These are phyloP conservation scores for Gryon sp. DNA, from an alignment of 1,140 invertebrate species.

Conservation along the genomic window DNA sequence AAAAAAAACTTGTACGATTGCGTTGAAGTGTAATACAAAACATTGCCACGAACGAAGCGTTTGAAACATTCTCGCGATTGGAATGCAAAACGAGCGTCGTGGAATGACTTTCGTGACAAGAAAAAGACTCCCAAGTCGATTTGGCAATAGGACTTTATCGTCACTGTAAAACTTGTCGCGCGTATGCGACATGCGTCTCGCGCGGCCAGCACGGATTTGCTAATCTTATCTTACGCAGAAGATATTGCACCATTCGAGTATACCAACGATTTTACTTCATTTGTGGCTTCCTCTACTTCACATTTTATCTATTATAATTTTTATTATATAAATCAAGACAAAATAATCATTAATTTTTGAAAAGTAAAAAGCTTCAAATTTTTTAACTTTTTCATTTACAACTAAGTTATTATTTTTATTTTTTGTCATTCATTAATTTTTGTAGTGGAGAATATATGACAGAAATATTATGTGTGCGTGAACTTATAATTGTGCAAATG, in stretches of 20 bases:
- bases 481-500: conserved; percentile 32
- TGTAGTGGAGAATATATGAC: conserved; percentile 1
- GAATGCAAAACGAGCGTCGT: conserved; percentile 54
- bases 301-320: too few species aligned
- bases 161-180: conserved; percentile 58
- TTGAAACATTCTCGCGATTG: conserved; percentile 29
- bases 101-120: conserved; percentile 47
- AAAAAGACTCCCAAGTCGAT: conserved; percentile 57
- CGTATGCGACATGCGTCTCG: conserved; percentile 62
- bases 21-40: conserved; percentile 25
- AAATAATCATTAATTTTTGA: too few species aligned
- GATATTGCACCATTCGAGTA: conserved; percentile 61
- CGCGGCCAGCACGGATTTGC: conserved; percentile 57
- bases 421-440: neutral
- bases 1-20: neutral
- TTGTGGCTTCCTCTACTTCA: conserved; percentile 40
- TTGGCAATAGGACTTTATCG: conserved; percentile 63
- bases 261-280: conserved; percentile 33
- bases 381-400: too few species aligned
- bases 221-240: conserved; percentile 63
- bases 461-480: conserved; percentile 18
- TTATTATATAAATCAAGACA: too few species aligned
- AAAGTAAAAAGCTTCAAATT: too few species aligned
- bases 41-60: conserved; percentile 26
- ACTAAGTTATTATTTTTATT: too few species aligned